Conservation (phyloP, 1,140 invertebrate species). For the Zaprionus capensis region DNA sequence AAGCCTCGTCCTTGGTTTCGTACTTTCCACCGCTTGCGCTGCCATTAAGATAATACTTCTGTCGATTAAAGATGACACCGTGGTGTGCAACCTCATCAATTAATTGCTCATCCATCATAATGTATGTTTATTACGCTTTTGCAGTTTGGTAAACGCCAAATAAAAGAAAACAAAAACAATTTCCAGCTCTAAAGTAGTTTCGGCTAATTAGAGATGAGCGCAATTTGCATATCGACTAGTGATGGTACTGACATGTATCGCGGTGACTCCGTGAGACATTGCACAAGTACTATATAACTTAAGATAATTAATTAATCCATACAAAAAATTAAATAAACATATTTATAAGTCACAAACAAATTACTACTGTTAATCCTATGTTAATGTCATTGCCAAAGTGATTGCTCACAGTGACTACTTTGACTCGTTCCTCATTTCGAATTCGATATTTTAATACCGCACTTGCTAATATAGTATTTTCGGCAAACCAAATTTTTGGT, state of each 20-base stretch:
- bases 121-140: conserved; percentile 40
- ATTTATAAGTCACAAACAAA: too few relatives aligned
- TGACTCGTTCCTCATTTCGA: conserved; percentile 1
- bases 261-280: neutral
- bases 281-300: neutral
- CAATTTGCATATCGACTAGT: conserved; percentile 12
- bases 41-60: conserved; percentile 81
- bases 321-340: neutral
- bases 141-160: conserved; percentile 2
- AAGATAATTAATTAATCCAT: neutral
- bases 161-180: conserved; percentile 21
- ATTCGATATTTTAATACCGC: neutral
- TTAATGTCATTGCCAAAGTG: too few relatives aligned
- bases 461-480: conserved; percentile 4
- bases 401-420: neutral
- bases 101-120: conserved; percentile 83
- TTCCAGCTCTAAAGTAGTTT: conserved; percentile 34
- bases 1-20: conserved; percentile 83
- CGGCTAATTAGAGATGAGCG: conserved; percentile 34
- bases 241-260: neutral
- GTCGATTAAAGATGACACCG: conserved; percentile 81
- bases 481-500: conserved; percentile 4
- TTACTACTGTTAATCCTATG: too few relatives aligned
- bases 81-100: conserved; percentile 82
- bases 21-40: conserved; percentile 75